phyloP scores from a whole-genome alignment of 1,140 invertebrate species.

The Drosophila mayri region DNA sequence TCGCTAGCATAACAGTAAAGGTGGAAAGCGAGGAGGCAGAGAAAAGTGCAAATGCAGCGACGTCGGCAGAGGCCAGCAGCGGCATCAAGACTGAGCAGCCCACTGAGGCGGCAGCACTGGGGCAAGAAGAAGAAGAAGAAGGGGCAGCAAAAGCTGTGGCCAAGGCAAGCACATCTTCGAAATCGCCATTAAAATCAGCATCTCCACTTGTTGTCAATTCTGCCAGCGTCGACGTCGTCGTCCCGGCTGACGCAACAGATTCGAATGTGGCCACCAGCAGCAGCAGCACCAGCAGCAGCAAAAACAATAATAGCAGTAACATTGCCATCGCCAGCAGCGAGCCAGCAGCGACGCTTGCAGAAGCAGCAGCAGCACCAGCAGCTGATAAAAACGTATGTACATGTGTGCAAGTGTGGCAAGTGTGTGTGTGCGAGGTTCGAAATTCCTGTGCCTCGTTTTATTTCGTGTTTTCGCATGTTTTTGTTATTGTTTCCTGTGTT shows the following conservation, averaged over 20 bases:
- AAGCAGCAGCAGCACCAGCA: constrained; percentile 28
- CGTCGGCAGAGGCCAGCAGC: constrained; percentile 13
- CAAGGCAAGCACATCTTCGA: constrained; percentile 17
- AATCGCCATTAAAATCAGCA: constrained; percentile 17
- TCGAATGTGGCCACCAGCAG: constrained; percentile 40
- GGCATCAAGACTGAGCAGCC: constrained; percentile 69
- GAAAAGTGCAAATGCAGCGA: constrained; percentile 33
- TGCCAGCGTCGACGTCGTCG: constrained; percentile 45
- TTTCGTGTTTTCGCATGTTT: constrained; percentile 18
- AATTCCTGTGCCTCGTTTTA: constrained; percentile 19
- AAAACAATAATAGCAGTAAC: constrained; percentile 25
- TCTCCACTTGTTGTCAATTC: constrained; percentile 69
- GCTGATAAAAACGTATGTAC: constrained; percentile 81
- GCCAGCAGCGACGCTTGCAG: constrained; percentile 25
- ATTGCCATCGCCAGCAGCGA: constrained; percentile 25
- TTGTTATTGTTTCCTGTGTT: constrained; percentile 23
- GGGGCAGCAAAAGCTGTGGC: constrained; percentile 7
- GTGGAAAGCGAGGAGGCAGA: constrained; percentile 27
- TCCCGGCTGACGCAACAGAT: constrained; percentile 71
- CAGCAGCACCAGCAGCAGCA: constrained; percentile 21
- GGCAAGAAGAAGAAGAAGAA: constrained; percentile 5
- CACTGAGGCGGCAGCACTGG: constrained; percentile 10
- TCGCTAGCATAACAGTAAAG: constrained; percentile 32
- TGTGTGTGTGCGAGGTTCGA: constrained; percentile 30
- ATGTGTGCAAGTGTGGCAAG: constrained; percentile 10